Evolutionary conservation across 2,113 vertebrate species (phyloP).

Genomic region (Tetraodon nigroviridis): DNA sequence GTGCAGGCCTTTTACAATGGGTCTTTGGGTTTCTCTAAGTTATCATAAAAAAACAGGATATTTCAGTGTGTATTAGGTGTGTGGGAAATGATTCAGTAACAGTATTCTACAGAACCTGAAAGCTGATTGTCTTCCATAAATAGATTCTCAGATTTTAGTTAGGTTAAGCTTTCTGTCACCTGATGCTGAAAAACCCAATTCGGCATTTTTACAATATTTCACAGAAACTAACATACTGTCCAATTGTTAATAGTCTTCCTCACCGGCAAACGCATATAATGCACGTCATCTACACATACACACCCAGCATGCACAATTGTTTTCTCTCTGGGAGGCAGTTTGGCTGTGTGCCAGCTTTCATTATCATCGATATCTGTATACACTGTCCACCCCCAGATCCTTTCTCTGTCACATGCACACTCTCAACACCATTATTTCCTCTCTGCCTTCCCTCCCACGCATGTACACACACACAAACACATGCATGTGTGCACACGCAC

Average conservation of each 20-base stretch:
- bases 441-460: background rate
- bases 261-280: conserved; percentile 10
- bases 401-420: conserved; percentile 42
- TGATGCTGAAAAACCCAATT: background rate
- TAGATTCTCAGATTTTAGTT: no score
- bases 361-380: conserved; percentile 71
- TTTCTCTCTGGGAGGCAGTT: conserved; percentile 62
- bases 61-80: no score
- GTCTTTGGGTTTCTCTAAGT: no score
- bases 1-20: no score
- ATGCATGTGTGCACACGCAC: conserved; percentile 15
- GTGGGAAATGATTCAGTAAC: no score
- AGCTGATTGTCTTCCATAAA: no score
- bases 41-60: no score
- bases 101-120: no score
- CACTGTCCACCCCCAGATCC: conserved; percentile 31
- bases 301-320: conserved; percentile 49
- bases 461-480: conserved; percentile 11
- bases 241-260: no score
- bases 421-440: conserved; percentile 30
- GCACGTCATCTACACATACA: conserved; percentile 29
- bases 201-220: background rate
- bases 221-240: conserved; percentile 2
- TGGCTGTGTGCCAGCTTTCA: conserved; percentile 71
- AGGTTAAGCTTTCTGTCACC: background rate